phyloP scores from a whole-genome alignment of 1,140 invertebrate genomes.

The Drosophila auraria region DNA sequence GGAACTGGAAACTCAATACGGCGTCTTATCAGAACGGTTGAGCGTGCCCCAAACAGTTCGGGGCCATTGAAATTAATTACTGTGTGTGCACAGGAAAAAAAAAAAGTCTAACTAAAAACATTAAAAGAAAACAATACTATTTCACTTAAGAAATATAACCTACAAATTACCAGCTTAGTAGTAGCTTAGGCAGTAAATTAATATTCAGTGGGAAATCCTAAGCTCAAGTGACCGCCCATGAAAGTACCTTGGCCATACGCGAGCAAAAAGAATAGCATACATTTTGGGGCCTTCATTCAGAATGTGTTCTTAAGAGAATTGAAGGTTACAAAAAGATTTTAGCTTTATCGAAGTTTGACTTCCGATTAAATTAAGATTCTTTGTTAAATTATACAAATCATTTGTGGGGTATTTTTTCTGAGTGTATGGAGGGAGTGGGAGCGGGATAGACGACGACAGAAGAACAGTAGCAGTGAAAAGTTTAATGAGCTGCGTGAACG shows the following conservation, averaged over 20 bases:
- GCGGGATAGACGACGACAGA: slow-evolving; percentile 6
- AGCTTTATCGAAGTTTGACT: too few relatives aligned
- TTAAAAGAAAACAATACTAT: neutral
- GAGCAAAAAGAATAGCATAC: neutral
- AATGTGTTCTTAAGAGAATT: too few relatives aligned
- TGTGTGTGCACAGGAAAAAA: slow-evolving; percentile 12
- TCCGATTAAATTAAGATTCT: too few relatives aligned
- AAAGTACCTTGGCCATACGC: neutral
- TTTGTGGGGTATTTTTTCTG: too few relatives aligned
- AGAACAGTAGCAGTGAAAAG: slow-evolving; percentile 79
- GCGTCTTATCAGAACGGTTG: slow-evolving; percentile 58
- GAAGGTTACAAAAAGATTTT: too few relatives aligned
- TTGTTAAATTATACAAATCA: too few relatives aligned
- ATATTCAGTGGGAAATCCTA: neutral
- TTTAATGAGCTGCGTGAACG: slow-evolving; percentile 65
- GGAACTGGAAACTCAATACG: slow-evolving; percentile 19
- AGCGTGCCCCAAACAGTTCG: slow-evolving; percentile 57
- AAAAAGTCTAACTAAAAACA: too few relatives aligned
- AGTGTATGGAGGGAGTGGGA: neutral
- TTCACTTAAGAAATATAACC: too few relatives aligned
- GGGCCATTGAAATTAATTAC: slow-evolving; percentile 74
- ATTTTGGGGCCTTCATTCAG: too few relatives aligned
- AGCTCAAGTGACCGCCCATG: neutral
- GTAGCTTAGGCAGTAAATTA: too few relatives aligned
- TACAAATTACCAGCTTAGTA: too few relatives aligned